Base-by-base conservation (phyloP, 2,113 vertebrate genomes). In the Colossoma macropomum region DNA sequence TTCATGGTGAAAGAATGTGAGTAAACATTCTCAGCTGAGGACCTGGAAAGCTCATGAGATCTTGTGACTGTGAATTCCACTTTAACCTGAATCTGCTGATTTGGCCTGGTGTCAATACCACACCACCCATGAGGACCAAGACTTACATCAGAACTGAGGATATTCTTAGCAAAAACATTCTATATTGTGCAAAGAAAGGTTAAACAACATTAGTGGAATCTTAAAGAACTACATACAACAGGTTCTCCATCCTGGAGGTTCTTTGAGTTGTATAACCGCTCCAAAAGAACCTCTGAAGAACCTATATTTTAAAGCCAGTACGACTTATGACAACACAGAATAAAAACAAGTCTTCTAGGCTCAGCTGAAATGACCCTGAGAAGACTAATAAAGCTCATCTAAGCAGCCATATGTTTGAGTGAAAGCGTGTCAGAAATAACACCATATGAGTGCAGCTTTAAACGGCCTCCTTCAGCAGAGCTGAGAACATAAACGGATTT, bases 21-120 rank as follows among this genome's bases (percentile, higher is more conserved):
- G 41, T 9, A 78, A 66, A 66, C 45, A 13, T 45, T 28, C 25
- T 77, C 10, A 30, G 34, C 41, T 65, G 60, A 34, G 48, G 65
- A 62, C 32, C 54, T 56, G 54, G 54, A 56, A 56, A 56, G 54
- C 27, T 65, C 25, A 28, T 28, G 17, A 50, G 34, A 28, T 77
- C 76, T 50, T 66, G 59, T 65, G 76, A 77, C 41, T 41, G 13
- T 66, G 25, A 65, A 27, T 28, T 77, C 41, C 25, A 50, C 19
- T 65, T 77, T 21, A 66, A 77, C 23, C 38, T 41, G 25, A 77
- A 77, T 77, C 75, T 77, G 59, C 59, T 48, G 75, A 6, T 66
- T 77, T 77, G 41, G 16, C 75, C 1, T 15, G 7, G 25, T 50
- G 30, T 21, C n/a, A n/a, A 77, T n/a, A 63, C 15, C n/a, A 25